Evolutionary conservation across 2,797 vertebrate species (phyloP), one percentile per base, ranked within the genome.

Genomic region (Phrynocephalus vlangalii): DNA sequence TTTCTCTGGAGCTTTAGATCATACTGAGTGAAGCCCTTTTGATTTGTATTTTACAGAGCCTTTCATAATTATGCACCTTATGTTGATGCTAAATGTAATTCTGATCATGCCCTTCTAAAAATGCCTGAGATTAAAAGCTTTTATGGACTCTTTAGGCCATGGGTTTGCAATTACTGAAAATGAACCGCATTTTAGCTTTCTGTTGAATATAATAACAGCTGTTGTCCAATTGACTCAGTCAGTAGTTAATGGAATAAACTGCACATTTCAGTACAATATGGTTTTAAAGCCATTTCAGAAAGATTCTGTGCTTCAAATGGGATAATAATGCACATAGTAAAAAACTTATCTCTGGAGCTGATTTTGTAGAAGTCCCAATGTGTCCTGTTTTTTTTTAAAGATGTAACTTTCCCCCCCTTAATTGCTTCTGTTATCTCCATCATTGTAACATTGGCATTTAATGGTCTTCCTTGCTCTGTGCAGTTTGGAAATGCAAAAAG

Each of bases 221-320:
- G 95, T 96, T 95, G 93, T 95, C 93, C 95, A 93, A 96, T 97
- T 97, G 96, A 97, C 96, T 97, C 94, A 48, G 79, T 94, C 95
- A 96, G 96, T 95, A 96, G 96, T 94, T 97, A 97, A 97, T 97
- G 97, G 96, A 96, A 96, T 93, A 96, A 97, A 97, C 95, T 95
- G 92, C 94, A 95, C 95, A 96, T 95, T 97, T 94, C 93, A 93
- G 92, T 92, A 91, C 93, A 95, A 93, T 95, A 87, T 86, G 92
- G 94, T 95, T 97, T 97, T 96, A 96, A 96, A 97, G 96, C 96
- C 95, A 94, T 97, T 96, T 94, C 95, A 96, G 96, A 90, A 88
- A 96, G 92, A 95, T 96, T 97, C 96, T 95, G 92, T 94, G 87
- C 96, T 96, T 96, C 96, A 96, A 97, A 97, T 97, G 93, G 95